phyloP scores from a whole-genome alignment of 2,888 invertebrate genomes.

The Pomacea canaliculata region DNA sequence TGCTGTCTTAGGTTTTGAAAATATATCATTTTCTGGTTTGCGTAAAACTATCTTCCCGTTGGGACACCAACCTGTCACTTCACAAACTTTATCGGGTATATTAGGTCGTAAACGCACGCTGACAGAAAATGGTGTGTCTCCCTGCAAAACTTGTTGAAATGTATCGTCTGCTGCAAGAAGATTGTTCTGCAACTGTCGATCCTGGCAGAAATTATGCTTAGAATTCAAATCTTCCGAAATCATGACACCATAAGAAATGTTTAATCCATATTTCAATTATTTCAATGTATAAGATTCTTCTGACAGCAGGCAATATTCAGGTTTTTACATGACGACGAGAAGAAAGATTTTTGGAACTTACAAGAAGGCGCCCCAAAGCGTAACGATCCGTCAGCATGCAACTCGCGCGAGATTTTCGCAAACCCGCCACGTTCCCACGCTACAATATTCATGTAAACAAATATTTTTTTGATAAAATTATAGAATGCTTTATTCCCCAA shows the following conservation, averaged over 20 bases:
- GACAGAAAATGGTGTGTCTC: not conserved
- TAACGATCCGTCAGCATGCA: no score
- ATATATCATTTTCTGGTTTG: slow-evolving; percentile 39
- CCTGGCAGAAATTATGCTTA: slow-evolving; percentile 32
- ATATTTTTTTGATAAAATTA: no score
- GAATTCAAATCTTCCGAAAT: slow-evolving; percentile 19
- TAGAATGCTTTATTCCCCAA: no score
- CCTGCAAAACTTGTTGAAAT: slow-evolving; percentile 25
- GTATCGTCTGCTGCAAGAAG: slow-evolving; percentile 52
- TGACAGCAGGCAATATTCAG: no score
- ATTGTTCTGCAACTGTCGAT: slow-evolving; percentile 51
- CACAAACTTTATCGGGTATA: slow-evolving; percentile 17
- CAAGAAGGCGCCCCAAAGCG: no score
- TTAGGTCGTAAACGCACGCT: slow-evolving; percentile 8
- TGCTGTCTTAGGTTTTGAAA: slow-evolving; percentile 24
- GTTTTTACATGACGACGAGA: no score
- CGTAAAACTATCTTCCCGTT: slow-evolving; percentile 45
- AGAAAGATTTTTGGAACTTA: not conserved
- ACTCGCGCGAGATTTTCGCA: no score
- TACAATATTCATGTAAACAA: no score
- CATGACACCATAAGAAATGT: slow-evolving; percentile 22
- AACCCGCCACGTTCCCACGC: no score
- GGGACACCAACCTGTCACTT: slow-evolving; percentile 47
- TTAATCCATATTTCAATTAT: not conserved
- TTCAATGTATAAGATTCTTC: no score